Evolutionary conservation across 2,113 vertebrate species (phyloP), one percentile per base, ranked within the genome.

Genomic region (Protobothrops flavoviridis): DNA sequence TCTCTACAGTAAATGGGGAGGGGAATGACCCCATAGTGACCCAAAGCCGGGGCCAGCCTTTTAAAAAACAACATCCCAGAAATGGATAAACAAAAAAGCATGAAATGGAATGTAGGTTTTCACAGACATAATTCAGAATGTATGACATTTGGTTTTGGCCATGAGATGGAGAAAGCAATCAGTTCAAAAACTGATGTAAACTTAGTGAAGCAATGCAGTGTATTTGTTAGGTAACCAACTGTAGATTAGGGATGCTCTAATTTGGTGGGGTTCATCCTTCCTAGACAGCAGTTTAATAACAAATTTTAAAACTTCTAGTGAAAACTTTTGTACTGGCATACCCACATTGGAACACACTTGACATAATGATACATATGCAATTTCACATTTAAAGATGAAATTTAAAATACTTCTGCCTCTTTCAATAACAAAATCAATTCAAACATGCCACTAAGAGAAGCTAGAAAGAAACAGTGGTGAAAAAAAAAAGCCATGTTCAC

Each of bases 121-220:
- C 69, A 81, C 69, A 81, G n/a, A 15, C 33, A 39, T 39, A 39
- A 81, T 81, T 81, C 69, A 81, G 39, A 81, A 81, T 81, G 2
- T 7, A 23, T 8, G 24, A 61, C 26, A 20, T 90, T 57, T 59
- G 29, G 20, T 59, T 93, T 85, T 56, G 29, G 20, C n/a, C 10
- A 23, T 50, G 69, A 43, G 87, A 85, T 24, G 29, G 24, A 15
- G 53, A 33, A 85, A 17, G 53, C 1, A 3, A 45, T 23, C 55
- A 52, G 55, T 61, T 90, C 88, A 93, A 61, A 87, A 89, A 17
- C 17, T 85, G 39, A 93, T 81, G 64, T 85, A 89, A 81, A n/a
- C 53, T 89, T 11, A 8, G 8, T 81, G 64, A 90, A 85, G 69
- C 55, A 93, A 90, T 48, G 48, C 26, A 43, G 8, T n/a, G 1